These are phyloP conservation scores for Lithophane socia DNA, from an alignment of 2,888 invertebrate genomes.

Conservation along the genomic window DNA sequence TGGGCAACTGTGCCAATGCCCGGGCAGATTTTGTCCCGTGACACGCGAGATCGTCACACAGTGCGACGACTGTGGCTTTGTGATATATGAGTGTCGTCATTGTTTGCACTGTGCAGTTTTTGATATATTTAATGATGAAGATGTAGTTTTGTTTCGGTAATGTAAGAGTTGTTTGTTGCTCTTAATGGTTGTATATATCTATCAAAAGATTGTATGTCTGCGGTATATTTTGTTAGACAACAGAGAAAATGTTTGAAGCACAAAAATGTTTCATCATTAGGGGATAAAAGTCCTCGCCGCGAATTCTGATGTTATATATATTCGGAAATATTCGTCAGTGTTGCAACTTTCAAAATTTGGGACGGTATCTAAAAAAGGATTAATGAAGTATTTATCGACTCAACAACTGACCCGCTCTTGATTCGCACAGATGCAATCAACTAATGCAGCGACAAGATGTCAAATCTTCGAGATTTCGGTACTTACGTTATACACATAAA, in stretches of 20 bases:
- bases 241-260: not conserved
- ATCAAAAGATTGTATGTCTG: not conserved
- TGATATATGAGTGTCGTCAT: slow-evolving; percentile 37
- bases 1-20: slow-evolving; percentile 63
- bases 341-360: too few relatives aligned
- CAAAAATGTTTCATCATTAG: not conserved
- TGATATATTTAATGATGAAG: slow-evolving; percentile 19
- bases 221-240: not conserved
- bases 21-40: slow-evolving; percentile 57
- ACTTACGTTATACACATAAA: too few relatives aligned
- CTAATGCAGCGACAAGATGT: too few relatives aligned
- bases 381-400: not conserved
- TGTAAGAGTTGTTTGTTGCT: not conserved
- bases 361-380: not conserved
- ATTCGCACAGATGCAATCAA: too few relatives aligned
- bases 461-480: too few relatives aligned
- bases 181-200: not conserved
- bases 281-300: not conserved
- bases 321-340: too few relatives aligned
- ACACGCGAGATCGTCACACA: slow-evolving; percentile 51
- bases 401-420: too few relatives aligned
- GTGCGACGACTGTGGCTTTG: slow-evolving; percentile 45
- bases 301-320: not conserved
- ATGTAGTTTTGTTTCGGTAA: not conserved
- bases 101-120: slow-evolving; percentile 31